Conservation (phyloP, 1,140 invertebrate genomes). For the Drosophila littoralis region DNA sequence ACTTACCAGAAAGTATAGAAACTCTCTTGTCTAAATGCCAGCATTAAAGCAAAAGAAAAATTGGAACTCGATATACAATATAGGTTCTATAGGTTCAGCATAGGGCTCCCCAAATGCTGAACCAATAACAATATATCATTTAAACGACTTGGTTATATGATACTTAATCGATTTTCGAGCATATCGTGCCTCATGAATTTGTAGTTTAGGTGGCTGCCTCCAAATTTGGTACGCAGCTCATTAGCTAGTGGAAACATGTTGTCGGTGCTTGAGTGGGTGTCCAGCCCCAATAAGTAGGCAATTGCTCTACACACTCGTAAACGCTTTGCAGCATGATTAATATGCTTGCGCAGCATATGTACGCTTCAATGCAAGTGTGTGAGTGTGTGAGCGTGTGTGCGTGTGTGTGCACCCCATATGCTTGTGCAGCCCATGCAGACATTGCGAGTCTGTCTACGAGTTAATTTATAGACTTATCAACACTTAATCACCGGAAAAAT, state of each 20-base stretch:
- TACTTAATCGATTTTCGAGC: constrained; percentile 24
- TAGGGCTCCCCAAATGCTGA: no score
- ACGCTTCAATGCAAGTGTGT: background rate
- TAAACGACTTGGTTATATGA: constrained; percentile 1
- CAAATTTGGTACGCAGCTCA: constrained; percentile 27
- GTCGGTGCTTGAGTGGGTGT: constrained; percentile 1
- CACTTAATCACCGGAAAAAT: constrained; percentile 83
- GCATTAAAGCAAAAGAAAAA: no score
- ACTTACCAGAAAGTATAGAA: no score
- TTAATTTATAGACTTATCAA: constrained; percentile 83
- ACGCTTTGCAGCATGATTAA: constrained; percentile 67
- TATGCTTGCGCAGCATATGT: constrained; percentile 27
- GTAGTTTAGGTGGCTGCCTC: constrained; percentile 1
- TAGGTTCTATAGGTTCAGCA: no score
- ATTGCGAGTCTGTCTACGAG: constrained; percentile 53
- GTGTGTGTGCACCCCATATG: constrained; percentile 6
- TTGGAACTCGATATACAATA: no score
- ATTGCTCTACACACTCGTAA: constrained; percentile 52
- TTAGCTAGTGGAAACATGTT: constrained; percentile 27
- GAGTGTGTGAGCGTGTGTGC: constrained; percentile 9
- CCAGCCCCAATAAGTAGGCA: constrained; percentile 49
- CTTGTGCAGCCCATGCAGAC: background rate
- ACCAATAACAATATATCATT: constrained; percentile 16
- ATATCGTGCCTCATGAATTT: constrained; percentile 12
- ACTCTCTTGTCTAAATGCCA: no score